Evolutionary conservation across 2,797 vertebrate species (phyloP).

Genomic region (Todus mexicanus): DNA sequence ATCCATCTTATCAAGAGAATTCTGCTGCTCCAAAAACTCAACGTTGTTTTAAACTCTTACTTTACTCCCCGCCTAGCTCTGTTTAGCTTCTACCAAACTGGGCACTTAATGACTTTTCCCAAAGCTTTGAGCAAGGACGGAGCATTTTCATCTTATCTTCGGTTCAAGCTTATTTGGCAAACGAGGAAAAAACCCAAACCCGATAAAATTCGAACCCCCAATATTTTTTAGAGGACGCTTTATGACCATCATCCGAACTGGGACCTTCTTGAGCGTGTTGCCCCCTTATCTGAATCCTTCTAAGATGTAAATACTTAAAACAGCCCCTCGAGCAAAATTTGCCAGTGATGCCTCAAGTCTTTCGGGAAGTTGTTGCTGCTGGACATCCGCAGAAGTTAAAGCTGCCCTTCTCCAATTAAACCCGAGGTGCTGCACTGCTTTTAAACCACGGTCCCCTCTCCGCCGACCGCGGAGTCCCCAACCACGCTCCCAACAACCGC

Average conservation of each 20-base stretch:
- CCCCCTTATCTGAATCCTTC: background rate
- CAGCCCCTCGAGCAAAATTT: background rate
- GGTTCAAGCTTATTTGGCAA: background rate
- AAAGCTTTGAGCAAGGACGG: rapidly evolving
- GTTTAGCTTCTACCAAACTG: background rate
- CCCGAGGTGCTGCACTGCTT: background rate
- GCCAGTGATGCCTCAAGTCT: rapidly evolving
- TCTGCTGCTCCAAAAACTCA: background rate
- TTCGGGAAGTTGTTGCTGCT: background rate
- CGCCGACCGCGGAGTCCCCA: background rate
- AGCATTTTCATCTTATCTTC: background rate
- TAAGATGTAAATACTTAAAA: background rate
- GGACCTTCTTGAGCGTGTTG: rapidly evolving
- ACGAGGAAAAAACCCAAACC: no score
- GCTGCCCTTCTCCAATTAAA: background rate
- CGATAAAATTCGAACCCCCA: background rate
- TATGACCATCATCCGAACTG: rapidly evolving
- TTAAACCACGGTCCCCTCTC: background rate
- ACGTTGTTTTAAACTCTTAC: rapidly evolving
- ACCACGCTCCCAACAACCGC: background rate
- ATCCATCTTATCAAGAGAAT: rapidly evolving
- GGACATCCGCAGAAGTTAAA: background rate
- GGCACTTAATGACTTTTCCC: background rate
- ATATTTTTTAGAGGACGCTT: background rate
- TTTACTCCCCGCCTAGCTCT: rapidly evolving